Evolutionary conservation across 2,888 invertebrate species (phyloP), one percentile per base, ranked within the genome.

Genomic region (Phania funesta): DNA sequence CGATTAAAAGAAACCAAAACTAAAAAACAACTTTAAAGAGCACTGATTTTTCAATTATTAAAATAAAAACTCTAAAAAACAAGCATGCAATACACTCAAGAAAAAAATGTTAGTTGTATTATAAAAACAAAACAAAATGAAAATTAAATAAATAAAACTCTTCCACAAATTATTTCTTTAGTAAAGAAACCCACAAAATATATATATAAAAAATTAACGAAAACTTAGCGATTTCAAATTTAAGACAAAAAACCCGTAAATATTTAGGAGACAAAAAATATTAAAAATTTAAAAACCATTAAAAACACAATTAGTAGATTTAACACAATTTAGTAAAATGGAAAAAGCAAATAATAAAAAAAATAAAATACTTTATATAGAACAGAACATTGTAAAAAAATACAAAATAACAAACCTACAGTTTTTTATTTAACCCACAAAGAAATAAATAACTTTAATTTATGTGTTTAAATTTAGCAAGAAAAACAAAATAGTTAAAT

Each of bases 141-240:
- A 80, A 75, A 77, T 44, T 62, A 77, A 41, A 74, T 60, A 29
- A 73, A 52, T 26, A 80, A 71, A 82, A 83, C 83, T 84, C 80
- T 85, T 86, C 78, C 86, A 83, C 81, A 83, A 80, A 85, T 82
- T 84, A 84, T 85, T 83, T 84, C 82, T 84, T 56, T 81, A 75
- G 74, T 77, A 83, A 79, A 84, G 56, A 84, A 83, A 80, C 79
- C 83, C 84, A 84, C 67, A 73, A 77, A 62, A 75, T 56, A 35
- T 82, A 83, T 80, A 22, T 68, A 35, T 68, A 52, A 46, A 54
- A 67, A 54, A 73, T 56, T 64, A 64, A 83, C 78, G 62, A 75
- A 74, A 76, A 83, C 77, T 78, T 82, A 82, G 78, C 82, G 78
- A 82, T 82, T 82, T 80, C 84, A 80, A 74, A 85, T 73, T 78